Evolutionary conservation across 2,888 invertebrate genomes (phyloP).

Genomic region (Pseudanteris insignis): DNA sequence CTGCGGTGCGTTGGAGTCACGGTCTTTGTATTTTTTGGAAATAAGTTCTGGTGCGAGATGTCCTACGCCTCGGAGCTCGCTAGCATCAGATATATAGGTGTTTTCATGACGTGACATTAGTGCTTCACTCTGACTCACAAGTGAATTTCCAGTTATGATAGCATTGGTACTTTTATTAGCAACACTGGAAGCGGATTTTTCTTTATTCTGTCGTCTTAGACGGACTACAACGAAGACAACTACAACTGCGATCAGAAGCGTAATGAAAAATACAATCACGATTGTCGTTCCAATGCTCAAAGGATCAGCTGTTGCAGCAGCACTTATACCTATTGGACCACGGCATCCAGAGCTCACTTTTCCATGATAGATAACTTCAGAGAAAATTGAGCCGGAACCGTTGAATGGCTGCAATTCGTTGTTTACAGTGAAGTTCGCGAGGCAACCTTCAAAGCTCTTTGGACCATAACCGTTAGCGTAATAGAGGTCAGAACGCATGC

Average conservation of each 20-base stretch:
- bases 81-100: slow-evolving; percentile 71
- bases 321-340: slow-evolving; percentile 74
- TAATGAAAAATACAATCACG: slow-evolving; percentile 93
- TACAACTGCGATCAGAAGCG: slow-evolving; percentile 86
- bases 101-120: slow-evolving; percentile 77
- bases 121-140: slow-evolving; percentile 75
- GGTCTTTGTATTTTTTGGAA: slow-evolving; percentile 88
- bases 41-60: slow-evolving; percentile 86
- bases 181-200: slow-evolving; percentile 79
- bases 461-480: slow-evolving; percentile 67
- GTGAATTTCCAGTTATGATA: slow-evolving; percentile 76
- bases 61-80: slow-evolving; percentile 77
- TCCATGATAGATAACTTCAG: slow-evolving; percentile 75
- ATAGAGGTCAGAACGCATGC: slow-evolving; percentile 74
- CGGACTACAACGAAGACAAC: slow-evolving; percentile 93
- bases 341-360: slow-evolving; percentile 80
- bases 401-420: slow-evolving; percentile 89
- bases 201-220: slow-evolving; percentile 85
- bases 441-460: slow-evolving; percentile 85
- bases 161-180: slow-evolving; percentile 83
- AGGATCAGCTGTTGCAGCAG: slow-evolving; percentile 81
- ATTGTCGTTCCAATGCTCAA: slow-evolving; percentile 92
- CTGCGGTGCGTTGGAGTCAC: slow-evolving; percentile 82
- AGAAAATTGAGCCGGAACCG: slow-evolving; percentile 85
- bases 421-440: slow-evolving; percentile 89